Evolutionary conservation across 2,797 vertebrate genomes (phyloP).

Genomic region (Tolypeutes matacus): DNA sequence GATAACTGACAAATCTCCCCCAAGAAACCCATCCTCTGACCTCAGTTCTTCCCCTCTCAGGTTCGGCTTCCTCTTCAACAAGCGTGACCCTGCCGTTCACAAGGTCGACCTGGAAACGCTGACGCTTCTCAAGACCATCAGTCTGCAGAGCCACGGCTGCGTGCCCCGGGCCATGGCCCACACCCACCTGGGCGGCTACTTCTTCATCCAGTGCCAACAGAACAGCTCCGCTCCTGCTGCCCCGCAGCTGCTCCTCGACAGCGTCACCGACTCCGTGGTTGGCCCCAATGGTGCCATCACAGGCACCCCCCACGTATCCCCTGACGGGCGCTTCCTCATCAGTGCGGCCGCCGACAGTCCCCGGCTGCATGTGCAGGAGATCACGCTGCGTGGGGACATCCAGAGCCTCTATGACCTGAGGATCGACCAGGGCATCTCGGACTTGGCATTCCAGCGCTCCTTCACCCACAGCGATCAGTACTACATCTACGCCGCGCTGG

Average conservation of each 20-base stretch:
- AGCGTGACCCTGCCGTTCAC: slow-evolving; percentile 90
- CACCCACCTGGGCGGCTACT: slow-evolving; percentile 96
- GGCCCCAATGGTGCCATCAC: slow-evolving; percentile 90
- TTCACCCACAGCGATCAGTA: slow-evolving; percentile 94
- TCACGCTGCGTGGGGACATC: slow-evolving; percentile 93
- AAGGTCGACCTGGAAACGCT: slow-evolving; percentile 98
- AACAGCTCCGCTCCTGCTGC: not conserved
- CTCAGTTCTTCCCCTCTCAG: slow-evolving; percentile 85
- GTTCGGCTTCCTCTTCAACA: slow-evolving; percentile 97
- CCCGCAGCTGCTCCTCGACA: slow-evolving; percentile 93
- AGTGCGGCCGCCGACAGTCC: slow-evolving; percentile 87
- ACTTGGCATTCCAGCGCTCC: slow-evolving; percentile 95
- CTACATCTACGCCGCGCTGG: slow-evolving; percentile 91
- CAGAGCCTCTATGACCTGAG: slow-evolving; percentile 88
- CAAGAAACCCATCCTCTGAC: slow-evolving; percentile 84
- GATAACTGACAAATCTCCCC: not conserved
- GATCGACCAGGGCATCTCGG: slow-evolving; percentile 88
- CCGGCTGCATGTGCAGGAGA: slow-evolving; percentile 91
- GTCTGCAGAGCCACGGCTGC: slow-evolving; percentile 91
- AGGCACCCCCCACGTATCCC: slow-evolving; percentile 91
- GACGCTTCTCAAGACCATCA: slow-evolving; percentile 93
- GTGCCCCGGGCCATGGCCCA: slow-evolving; percentile 94
- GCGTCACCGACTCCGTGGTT: slow-evolving; percentile 93
- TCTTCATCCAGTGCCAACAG: slow-evolving; percentile 93
- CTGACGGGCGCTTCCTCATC: slow-evolving; percentile 94